These are phyloP conservation scores for Drosophila leontia DNA, from an alignment of 1,140 invertebrate species.

Conservation along the genomic window DNA sequence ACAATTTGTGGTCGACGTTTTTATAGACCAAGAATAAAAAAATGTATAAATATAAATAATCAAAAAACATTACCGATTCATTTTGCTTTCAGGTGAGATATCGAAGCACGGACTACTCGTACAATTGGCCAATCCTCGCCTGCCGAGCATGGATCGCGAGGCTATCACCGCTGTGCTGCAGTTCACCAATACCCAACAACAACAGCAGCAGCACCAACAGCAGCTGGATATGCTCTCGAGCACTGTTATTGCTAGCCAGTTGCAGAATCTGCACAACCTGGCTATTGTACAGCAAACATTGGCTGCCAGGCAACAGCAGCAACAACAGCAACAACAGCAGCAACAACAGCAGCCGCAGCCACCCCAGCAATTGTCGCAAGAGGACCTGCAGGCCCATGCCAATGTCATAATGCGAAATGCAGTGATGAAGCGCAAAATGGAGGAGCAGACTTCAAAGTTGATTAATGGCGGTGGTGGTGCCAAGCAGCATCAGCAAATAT, in stretches of 20 bases:
- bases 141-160: slow-evolving; percentile 74
- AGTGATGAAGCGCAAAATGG: slow-evolving; percentile 79
- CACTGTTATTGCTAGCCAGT: slow-evolving; percentile 76
- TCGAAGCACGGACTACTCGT: slow-evolving; percentile 79
- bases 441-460: slow-evolving; percentile 71
- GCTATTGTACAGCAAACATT: slow-evolving; percentile 76
- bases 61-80: not conserved
- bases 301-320: slow-evolving; percentile 67
- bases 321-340: slow-evolving; percentile 63
- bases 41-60: too few relatives aligned
- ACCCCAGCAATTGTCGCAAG: slow-evolving; percentile 66
- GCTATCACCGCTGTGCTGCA: slow-evolving; percentile 80
- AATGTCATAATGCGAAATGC: slow-evolving; percentile 83
- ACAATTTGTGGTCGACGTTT: not conserved
- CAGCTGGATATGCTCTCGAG: slow-evolving; percentile 77
- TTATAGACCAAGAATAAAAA: too few relatives aligned
- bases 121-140: slow-evolving; percentile 76
- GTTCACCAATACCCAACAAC: slow-evolving; percentile 81
- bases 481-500: slow-evolving; percentile 42
- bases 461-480: slow-evolving; percentile 32
- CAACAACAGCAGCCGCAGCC: slow-evolving; percentile 39
- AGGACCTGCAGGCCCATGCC: slow-evolving; percentile 78
- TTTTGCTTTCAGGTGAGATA: slow-evolving; percentile 64
- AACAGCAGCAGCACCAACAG: slow-evolving; percentile 75
- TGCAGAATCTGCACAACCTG: slow-evolving; percentile 80